A percentile compares a stretch with the other conserved stretches of the same genome.
Evolutionary conservation across 2,888 invertebrate genomes (phyloP).

Genomic region (Noctua fimbriata): DNA sequence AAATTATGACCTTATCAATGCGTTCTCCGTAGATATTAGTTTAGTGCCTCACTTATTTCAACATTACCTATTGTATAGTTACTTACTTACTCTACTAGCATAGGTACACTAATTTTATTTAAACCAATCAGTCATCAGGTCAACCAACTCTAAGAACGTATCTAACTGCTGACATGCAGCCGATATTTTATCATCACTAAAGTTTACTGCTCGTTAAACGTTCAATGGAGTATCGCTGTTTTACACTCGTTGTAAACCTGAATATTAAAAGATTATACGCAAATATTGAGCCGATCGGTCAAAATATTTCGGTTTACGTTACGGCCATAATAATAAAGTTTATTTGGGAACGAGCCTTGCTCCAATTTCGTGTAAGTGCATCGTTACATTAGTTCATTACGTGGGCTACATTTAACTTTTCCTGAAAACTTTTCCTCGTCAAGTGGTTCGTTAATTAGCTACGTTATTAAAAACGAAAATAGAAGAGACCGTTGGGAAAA

Average conservation of each 20-base stretch:
- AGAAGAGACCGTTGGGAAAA: not conserved
- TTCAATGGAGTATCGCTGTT: constrained; percentile 59
- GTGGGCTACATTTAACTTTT: constrained; percentile 36
- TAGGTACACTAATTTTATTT: constrained; percentile 3
- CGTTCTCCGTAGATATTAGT: not conserved
- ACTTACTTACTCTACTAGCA: constrained; percentile 3
- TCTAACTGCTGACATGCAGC: constrained; percentile 53
- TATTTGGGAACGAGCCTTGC: constrained; percentile 78
- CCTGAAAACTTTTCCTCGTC: constrained; percentile 28
- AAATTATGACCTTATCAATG: not conserved
- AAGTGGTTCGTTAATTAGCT: constrained; percentile 15
- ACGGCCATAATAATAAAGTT: constrained; percentile 77
- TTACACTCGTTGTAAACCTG: constrained; percentile 75
- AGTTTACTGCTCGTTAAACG: constrained; percentile 60
- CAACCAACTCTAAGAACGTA: constrained; percentile 54
- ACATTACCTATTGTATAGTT: not conserved
- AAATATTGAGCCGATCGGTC: constrained; percentile 72
- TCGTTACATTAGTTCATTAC: constrained; percentile 54
- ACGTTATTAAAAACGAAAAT: constrained; percentile 33
- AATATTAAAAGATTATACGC: constrained; percentile 76
- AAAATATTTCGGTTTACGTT: constrained; percentile 78
- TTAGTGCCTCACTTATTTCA: constrained; percentile 3
- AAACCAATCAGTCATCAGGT: constrained; percentile 61
- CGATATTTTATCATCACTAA: constrained; percentile 62
- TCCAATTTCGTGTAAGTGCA: constrained; percentile 72